Evolutionary conservation across 1,140 invertebrate genomes (phyloP).

Genomic region (Cyrtorhinus lividipennis): DNA sequence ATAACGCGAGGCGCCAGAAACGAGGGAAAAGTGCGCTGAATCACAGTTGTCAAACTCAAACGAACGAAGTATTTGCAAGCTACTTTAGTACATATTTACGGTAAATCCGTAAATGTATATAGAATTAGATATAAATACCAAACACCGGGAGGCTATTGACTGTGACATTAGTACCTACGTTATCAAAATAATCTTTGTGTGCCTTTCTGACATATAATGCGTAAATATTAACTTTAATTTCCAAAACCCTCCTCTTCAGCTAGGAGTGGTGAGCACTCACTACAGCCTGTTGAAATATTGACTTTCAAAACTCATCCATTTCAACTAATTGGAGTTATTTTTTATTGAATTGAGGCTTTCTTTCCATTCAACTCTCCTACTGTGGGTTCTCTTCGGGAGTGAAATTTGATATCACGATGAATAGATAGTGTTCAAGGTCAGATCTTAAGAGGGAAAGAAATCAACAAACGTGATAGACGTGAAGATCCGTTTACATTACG

Average conservation of each 20-base stretch:
- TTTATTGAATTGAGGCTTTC: no score
- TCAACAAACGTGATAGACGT: no score
- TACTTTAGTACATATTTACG: constrained; percentile 4
- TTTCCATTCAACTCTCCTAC: no score
- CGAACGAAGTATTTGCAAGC: background rate
- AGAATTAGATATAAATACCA: constrained; percentile 9
- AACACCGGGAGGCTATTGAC: constrained; percentile 6
- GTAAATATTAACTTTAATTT: constrained; percentile 7
- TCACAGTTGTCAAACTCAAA: background rate
- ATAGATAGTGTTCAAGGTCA: no score
- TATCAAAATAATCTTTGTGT: constrained; percentile 8
- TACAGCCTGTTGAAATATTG: constrained; percentile 1
- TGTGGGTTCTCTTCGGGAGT: no score
- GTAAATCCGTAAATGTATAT: background rate
- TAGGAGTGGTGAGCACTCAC: background rate
- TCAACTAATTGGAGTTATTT: background rate
- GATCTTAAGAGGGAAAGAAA: no score
- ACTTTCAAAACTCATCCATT: background rate
- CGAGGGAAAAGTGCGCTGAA: background rate
- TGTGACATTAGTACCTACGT: background rate
- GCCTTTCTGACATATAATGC: constrained; percentile 3
- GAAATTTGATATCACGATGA: no score
- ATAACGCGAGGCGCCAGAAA: background rate
- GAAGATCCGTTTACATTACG: no score
- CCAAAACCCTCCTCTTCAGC: constrained; percentile 1